Conservation (phyloP, 2,113 vertebrate species). For the Agelaius phoeniceus region DNA sequence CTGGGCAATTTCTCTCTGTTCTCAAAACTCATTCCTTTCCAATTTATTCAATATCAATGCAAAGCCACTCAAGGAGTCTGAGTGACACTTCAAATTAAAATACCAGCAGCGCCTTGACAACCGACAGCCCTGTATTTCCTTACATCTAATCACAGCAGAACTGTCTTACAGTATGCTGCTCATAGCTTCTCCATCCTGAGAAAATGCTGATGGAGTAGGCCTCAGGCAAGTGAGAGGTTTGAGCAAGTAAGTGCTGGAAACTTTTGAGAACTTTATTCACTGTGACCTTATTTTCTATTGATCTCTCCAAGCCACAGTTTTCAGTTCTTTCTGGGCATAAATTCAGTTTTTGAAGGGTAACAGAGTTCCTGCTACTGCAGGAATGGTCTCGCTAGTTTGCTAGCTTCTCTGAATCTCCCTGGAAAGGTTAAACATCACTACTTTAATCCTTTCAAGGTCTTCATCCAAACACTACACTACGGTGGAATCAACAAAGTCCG, state of each 20-base stretch:
- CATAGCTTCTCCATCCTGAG: background rate
- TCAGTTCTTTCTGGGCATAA: background rate
- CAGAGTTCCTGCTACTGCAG: background rate
- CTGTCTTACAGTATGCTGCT: background rate
- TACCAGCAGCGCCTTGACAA: conserved; percentile 24
- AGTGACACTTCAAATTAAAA: conserved; percentile 57
- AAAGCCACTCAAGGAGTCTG: conserved; percentile 27
- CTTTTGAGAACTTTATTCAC: conserved; percentile 41
- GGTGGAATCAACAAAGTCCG: background rate
- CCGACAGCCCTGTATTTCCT: background rate
- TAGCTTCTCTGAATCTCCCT: background rate
- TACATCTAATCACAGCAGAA: conserved; percentile 20
- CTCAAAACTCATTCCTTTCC: conserved; percentile 1
- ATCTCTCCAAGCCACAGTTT: background rate
- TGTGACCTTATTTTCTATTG: conserved; percentile 30
- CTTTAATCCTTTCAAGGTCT: background rate
- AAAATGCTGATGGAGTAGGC: conserved; percentile 46
- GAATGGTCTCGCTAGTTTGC: background rate
- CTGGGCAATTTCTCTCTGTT: background rate
- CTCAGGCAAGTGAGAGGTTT: conserved; percentile 1
- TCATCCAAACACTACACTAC: background rate
- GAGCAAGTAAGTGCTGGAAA: background rate
- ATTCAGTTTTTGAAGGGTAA: background rate
- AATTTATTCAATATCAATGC: conserved; percentile 20
- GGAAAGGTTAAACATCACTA: background rate